These are phyloP conservation scores for Pomacea maculata DNA, from an alignment of 1,140 invertebrate genomes.

Conservation along the genomic window DNA sequence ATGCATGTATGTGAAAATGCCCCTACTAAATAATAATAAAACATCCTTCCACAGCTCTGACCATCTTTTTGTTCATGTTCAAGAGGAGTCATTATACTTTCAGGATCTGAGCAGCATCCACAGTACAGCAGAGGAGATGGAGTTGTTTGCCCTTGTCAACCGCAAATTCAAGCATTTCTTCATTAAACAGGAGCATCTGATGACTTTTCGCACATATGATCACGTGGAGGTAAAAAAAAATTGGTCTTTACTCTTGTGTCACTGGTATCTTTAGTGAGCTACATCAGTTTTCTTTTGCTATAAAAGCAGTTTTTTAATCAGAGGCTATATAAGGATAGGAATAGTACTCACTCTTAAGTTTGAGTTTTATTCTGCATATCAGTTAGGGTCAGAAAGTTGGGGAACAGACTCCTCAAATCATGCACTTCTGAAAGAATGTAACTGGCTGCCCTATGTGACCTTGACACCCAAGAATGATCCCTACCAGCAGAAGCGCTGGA, in stretches of 20 bases:
- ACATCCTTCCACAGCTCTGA: background rate
- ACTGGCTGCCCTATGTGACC: slow-evolving; percentile 60
- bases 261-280: no score
- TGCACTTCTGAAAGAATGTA: slow-evolving; percentile 61
- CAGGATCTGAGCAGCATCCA: slow-evolving; percentile 59
- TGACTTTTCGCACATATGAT: slow-evolving; percentile 62
- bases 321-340: no score
- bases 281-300: no score
- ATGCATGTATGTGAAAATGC: no score
- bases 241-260: no score
- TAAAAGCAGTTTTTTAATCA: no score
- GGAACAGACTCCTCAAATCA: slow-evolving; percentile 56
- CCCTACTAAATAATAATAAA: background rate
- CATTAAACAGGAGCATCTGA: slow-evolving; percentile 61
- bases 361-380: slow-evolving; percentile 11
- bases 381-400: slow-evolving; percentile 61
- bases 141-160: slow-evolving; percentile 62
- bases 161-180: slow-evolving; percentile 60
- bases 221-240: slow-evolving; percentile 50
- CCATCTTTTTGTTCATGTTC: slow-evolving; percentile 1
- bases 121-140: slow-evolving; percentile 64
- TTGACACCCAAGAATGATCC: slow-evolving; percentile 56
- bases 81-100: slow-evolving; percentile 11
- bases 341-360: background rate
- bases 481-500: slow-evolving; percentile 57